A percentile compares a stretch with the other conserved stretches of the same genome.
These are phyloP conservation scores for Ornithoptera alexandrae DNA, from an alignment of 2,888 invertebrate species.

Conservation along the genomic window DNA sequence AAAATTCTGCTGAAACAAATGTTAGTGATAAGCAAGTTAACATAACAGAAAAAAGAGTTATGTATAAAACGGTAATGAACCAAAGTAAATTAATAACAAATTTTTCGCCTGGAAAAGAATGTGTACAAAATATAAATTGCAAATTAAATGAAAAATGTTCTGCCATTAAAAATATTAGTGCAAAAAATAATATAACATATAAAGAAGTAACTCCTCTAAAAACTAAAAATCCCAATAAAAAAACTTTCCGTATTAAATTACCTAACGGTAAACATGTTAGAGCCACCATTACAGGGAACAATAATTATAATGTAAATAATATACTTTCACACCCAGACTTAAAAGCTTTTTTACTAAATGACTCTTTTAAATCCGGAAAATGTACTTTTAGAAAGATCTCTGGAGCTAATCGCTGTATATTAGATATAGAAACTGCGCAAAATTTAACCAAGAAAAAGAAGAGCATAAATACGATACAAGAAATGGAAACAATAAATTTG, in stretches of 20 bases:
- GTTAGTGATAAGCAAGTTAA: not conserved
- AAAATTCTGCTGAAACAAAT: not conserved
- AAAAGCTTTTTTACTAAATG: conserved; percentile 47
- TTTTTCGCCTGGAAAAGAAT: not conserved
- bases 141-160: not conserved
- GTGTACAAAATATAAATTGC: not conserved
- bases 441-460: not conserved
- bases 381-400: conserved; percentile 54
- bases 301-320: conserved; percentile 48
- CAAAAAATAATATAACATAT: conserved; percentile 34
- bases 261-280: conserved; percentile 58
- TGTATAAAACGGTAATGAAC: not conserved
- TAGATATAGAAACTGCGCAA: not conserved
- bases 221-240: conserved; percentile 43
- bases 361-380: conserved; percentile 42
- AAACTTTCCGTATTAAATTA: conserved; percentile 52
- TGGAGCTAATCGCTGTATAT: conserved; percentile 37
- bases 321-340: conserved; percentile 55
- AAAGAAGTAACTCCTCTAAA: conserved; percentile 44
- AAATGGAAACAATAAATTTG: conserved; percentile 61
- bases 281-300: conserved; percentile 57
- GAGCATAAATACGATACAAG: conserved; percentile 36
- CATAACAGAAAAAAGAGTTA: not conserved
- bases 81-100: conserved; percentile 1
- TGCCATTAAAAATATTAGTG: not conserved